A percentile compares a stretch with the other conserved stretches of the same genome.
phyloP scores from a whole-genome alignment of 2,113 vertebrate species.

The Corydoras sp. region DNA sequence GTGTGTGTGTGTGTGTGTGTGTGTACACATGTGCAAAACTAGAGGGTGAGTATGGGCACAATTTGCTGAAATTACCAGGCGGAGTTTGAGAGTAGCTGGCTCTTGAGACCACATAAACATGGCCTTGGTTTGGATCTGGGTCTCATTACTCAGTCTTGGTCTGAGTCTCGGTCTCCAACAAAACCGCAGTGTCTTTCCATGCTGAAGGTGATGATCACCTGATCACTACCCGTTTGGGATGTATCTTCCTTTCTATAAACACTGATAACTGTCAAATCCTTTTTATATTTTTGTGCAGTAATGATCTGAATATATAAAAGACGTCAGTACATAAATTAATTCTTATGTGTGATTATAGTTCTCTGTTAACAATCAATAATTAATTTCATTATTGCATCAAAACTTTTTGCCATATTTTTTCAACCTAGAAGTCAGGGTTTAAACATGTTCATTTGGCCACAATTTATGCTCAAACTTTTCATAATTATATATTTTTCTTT shows the following conservation, averaged over 20 bases:
- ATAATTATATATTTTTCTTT: too few relatives aligned
- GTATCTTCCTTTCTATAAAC: background rate
- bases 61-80: slow-evolving; percentile 30
- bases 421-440: too few relatives aligned
- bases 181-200: slow-evolving; percentile 26
- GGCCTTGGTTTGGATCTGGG: slow-evolving; percentile 24
- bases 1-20: slow-evolving; percentile 16
- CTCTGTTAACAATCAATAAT: background rate
- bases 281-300: too few relatives aligned
- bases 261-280: background rate
- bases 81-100: slow-evolving; percentile 16
- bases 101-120: slow-evolving; percentile 27
- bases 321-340: background rate
- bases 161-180: slow-evolving; percentile 18
- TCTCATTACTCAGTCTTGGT: slow-evolving; percentile 23
- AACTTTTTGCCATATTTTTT: too few relatives aligned
- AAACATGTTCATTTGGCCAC: too few relatives aligned
- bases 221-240: slow-evolving; percentile 1
- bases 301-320: background rate
- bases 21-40: background rate
- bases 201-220: slow-evolving; percentile 24
- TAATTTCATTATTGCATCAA: background rate
- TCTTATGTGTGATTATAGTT: too few relatives aligned
- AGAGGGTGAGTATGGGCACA: slow-evolving; percentile 20
- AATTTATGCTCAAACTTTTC: too few relatives aligned